Evolutionary conservation across 1,140 invertebrate species (phyloP).

Genomic region (Grapholita molesta): DNA sequence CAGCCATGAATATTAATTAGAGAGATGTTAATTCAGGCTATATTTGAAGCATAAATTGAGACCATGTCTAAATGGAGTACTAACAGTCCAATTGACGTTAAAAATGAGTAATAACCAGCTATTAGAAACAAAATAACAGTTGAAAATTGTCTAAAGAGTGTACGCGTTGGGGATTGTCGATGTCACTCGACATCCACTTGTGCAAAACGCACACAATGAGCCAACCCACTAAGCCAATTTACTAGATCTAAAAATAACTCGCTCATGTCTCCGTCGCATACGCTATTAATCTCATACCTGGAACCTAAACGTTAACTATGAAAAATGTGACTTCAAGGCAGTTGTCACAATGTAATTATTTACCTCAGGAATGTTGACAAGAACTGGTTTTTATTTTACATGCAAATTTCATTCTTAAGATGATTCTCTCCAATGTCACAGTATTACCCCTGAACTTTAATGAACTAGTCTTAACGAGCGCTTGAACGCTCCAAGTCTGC

Average conservation of each 20-base stretch:
- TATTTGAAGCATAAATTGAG: slow-evolving; percentile 3
- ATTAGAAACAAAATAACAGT: slow-evolving; percentile 28
- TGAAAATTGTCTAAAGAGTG: slow-evolving; percentile 44
- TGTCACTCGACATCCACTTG: slow-evolving; percentile 45
- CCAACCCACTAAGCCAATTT: slow-evolving; percentile 73
- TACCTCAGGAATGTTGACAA: slow-evolving; percentile 42
- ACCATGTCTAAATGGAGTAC: slow-evolving; percentile 4
- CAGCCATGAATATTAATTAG: not conserved
- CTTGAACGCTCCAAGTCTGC: slow-evolving; percentile 16
- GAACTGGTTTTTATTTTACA: slow-evolving; percentile 35
- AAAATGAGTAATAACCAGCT: slow-evolving; percentile 28
- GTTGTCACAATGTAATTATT: slow-evolving; percentile 46
- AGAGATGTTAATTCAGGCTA: slow-evolving; percentile 4
- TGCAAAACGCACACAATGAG: slow-evolving; percentile 67
- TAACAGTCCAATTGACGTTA: slow-evolving; percentile 10
- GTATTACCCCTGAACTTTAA: slow-evolving; percentile 38
- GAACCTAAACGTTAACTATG: slow-evolving; percentile 49
- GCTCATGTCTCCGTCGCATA: slow-evolving; percentile 62
- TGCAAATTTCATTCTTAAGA: slow-evolving; percentile 30
- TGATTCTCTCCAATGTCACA: slow-evolving; percentile 16
- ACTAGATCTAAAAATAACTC: slow-evolving; percentile 75
- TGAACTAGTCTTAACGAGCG: slow-evolving; percentile 23
- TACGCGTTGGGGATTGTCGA: slow-evolving; percentile 31
- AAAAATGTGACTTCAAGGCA: slow-evolving; percentile 44
- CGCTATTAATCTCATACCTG: slow-evolving; percentile 68